Base-by-base conservation (phyloP, 1,140 invertebrate genomes). In the Drosophila quadrilineata region DNA sequence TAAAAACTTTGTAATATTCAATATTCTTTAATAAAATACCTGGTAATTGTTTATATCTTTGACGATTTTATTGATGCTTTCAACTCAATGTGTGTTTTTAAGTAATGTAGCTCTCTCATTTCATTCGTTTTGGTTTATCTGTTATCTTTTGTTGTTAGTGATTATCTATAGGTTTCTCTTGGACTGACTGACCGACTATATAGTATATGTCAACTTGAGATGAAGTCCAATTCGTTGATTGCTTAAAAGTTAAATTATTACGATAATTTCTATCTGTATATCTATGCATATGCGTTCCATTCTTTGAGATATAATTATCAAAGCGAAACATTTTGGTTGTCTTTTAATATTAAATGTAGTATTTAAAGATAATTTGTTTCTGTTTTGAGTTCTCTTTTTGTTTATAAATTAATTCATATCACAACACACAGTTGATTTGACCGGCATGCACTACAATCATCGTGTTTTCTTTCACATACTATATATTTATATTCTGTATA, bases 341-440 rank as follows among this genome's bases (percentile, higher is more conserved):
- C 40, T 14, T 45, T 35, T 49, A 33, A 22, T n/a, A 29, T 62
- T 46, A 41, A 24, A 24, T 48, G n/a, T 33, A 33, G 26, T 19
- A 12, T 43, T 43, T 24, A 26, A 22, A 26, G 10, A 43, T 43
- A 43, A 12, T 45, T 65, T n/a, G n/a, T n/a, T n/a, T n/a, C n/a
- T n/a, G n/a, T n/a, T n/a, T n/a, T n/a, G n/a, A n/a, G n/a, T n/a
- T n/a, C 49, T 17, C 12, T 48, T 66, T 59, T 35, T 21, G 50
- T 70, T 85, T 85, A 85, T 85, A 84, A 84, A 84, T 82, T 84
- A 86, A 66, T 84, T 87, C 82, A 87, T 87, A 87, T 87, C 82
- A 87, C 82, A 87, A 87, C 82, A 87, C 82, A 84, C 82, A 87
- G 76, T 87, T 87, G 75, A 85, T 84, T 85, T 74, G 70, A 74